phyloP scores from a whole-genome alignment of 2,113 vertebrate genomes.

The Bujurquina vittata region DNA sequence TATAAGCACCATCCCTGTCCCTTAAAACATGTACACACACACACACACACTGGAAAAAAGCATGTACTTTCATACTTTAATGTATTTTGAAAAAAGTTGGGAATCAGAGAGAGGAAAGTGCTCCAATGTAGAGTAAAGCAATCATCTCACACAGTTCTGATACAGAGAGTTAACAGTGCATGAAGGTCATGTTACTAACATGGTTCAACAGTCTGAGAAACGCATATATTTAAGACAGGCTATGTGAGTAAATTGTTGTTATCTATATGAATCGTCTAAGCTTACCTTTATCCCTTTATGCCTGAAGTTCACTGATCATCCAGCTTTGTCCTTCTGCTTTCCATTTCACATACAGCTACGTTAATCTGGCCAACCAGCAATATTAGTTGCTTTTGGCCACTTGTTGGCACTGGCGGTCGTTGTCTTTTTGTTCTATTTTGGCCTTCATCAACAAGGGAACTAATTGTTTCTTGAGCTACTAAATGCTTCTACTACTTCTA shows the following conservation, averaged over 20 bases:
- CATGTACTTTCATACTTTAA: background rate
- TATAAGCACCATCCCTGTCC: constrained; percentile 14
- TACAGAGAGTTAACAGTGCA: background rate
- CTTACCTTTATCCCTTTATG: background rate
- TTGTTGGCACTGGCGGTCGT: background rate
- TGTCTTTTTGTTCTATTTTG: background rate
- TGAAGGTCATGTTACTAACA: background rate
- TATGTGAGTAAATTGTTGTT: background rate
- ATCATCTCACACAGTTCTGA: background rate
- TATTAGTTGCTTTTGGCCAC: no score
- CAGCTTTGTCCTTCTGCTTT: no score
- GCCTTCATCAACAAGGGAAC: background rate
- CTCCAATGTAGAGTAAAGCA: background rate
- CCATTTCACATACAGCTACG: no score
- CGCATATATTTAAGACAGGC: fast-evolving
- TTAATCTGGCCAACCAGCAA: no score
- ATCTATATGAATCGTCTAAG: background rate
- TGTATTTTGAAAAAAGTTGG: background rate
- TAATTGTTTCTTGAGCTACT: background rate
- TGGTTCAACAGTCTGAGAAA: background rate
- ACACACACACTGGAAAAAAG: background rate
- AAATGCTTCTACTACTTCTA: background rate
- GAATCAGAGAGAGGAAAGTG: background rate
- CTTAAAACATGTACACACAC: background rate
- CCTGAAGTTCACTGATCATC: no score